Conservation (phyloP, 2,888 invertebrate species). For the Euspilapteryx auroguttella region DNA sequence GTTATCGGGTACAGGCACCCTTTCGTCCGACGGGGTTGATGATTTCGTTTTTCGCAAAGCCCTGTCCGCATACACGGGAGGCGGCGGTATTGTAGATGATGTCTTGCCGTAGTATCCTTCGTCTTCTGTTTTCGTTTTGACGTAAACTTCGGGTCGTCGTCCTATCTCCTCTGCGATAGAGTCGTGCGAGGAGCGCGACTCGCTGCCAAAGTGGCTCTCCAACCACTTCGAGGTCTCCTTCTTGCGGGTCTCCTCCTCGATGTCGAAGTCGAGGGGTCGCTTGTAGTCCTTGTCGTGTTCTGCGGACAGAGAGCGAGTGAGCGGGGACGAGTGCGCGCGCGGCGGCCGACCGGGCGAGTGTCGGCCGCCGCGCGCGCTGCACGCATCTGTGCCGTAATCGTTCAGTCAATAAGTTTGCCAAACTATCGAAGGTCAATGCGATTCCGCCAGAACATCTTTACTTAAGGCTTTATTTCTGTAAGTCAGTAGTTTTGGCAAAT, state of each 20-base stretch:
- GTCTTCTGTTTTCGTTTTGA: conserved; percentile 66
- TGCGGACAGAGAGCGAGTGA: conserved; percentile 48
- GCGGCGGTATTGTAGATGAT: conserved; percentile 38
- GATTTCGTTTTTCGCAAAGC: conserved; percentile 55
- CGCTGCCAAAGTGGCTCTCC: conserved; percentile 88
- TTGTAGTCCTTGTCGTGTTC: conserved; percentile 73
- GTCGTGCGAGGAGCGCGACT: conserved; percentile 75
- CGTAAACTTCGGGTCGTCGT: conserved; percentile 66
- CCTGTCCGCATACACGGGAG: conserved; percentile 42
- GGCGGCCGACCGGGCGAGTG: conserved; percentile 25
- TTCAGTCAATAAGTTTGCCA: conserved; percentile 53
- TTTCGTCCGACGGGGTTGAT: conserved; percentile 55
- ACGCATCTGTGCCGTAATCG: conserved; percentile 42
- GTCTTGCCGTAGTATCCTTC: conserved; percentile 48
- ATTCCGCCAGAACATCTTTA: conserved; percentile 38
- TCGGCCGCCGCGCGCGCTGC: conserved; percentile 15
- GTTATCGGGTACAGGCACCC: conserved; percentile 33
- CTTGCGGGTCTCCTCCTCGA: conserved; percentile 87
- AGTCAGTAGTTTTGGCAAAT: conserved; percentile 24
- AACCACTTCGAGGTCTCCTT: conserved; percentile 91
- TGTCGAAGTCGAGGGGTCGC: conserved; percentile 81
- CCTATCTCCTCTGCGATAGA: conserved; percentile 69
- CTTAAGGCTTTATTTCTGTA: conserved; percentile 29
- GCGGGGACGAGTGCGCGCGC: conserved; percentile 32
- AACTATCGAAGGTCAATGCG: conserved; percentile 52